These are phyloP conservation scores for Pseudobourletiella spinata DNA, from an alignment of 1,140 invertebrate species.

Conservation along the genomic window DNA sequence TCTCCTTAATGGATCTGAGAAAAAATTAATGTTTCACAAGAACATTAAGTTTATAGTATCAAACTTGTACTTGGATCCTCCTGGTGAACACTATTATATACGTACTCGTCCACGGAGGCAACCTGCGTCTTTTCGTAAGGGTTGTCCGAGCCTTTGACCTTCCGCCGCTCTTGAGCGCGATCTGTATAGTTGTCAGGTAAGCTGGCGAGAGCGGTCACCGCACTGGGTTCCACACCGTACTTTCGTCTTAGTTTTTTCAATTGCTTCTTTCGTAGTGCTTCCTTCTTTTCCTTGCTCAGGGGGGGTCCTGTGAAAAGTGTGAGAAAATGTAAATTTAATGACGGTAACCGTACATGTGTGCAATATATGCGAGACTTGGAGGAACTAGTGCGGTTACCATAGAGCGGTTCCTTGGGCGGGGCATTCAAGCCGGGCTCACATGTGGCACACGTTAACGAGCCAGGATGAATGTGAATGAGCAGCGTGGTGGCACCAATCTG, in stretches of 20 bases:
- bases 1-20: conserved; percentile 59
- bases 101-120: conserved; percentile 68
- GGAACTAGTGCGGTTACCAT: conserved; percentile 8
- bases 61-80: too few species aligned
- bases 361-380: neutral
- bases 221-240: conserved; percentile 60
- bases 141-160: conserved; percentile 68
- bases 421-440: conserved; percentile 75
- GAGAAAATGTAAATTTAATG: neutral
- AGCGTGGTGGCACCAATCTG: conserved; percentile 60
- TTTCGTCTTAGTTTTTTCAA: conserved; percentile 69
- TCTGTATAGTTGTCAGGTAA: conserved; percentile 55
- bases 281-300: conserved; percentile 3
- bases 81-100: too few species aligned
- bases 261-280: conserved; percentile 53
- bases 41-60: neutral
- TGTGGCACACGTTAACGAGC: conserved; percentile 71
- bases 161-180: conserved; percentile 62
- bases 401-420: conserved; percentile 38
- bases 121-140: conserved; percentile 70
- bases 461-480: conserved; percentile 75
- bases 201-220: conserved; percentile 36
- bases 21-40: neutral
- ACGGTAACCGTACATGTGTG: neutral
- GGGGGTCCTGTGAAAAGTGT: conserved; percentile 1